Conservation (phyloP, 2,797 vertebrate species). For the Australoheros facetus region DNA sequence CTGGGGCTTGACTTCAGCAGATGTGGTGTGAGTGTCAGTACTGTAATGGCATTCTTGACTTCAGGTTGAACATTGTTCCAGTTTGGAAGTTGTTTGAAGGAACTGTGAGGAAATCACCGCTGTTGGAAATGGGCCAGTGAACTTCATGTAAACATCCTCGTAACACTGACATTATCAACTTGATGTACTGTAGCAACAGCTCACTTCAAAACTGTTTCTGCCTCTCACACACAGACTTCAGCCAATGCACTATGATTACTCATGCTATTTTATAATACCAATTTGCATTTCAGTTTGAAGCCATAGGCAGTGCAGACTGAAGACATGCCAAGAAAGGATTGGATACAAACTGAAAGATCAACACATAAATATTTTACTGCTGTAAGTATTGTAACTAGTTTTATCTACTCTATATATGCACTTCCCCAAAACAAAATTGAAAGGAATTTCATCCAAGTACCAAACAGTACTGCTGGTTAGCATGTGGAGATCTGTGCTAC, state of each 20-base stretch:
- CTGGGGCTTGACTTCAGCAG: constrained; percentile 12
- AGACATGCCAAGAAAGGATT: neutral
- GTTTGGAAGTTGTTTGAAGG: constrained; percentile 15
- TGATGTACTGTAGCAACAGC: neutral
- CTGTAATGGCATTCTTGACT: constrained; percentile 48
- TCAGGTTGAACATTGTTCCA: neutral
- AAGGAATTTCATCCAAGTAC: no score
- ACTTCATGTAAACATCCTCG: constrained; percentile 23
- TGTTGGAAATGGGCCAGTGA: constrained; percentile 31
- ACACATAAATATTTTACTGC: neutral
- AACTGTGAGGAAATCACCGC: neutral
- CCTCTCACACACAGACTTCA: neutral
- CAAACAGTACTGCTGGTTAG: no score
- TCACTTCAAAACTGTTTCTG: neutral
- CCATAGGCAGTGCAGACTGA: neutral
- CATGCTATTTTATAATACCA: neutral
- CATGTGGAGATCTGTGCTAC: no score
- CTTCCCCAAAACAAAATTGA: neutral
- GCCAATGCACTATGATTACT: neutral
- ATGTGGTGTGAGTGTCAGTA: neutral
- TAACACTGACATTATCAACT: neutral
- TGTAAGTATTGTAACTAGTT: neutral
- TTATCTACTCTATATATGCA: neutral
- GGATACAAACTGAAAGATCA: neutral
- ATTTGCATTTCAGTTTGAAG: neutral